Evolutionary conservation across 2,113 vertebrate genomes (phyloP).

Genomic region (Cepphus grylle): DNA sequence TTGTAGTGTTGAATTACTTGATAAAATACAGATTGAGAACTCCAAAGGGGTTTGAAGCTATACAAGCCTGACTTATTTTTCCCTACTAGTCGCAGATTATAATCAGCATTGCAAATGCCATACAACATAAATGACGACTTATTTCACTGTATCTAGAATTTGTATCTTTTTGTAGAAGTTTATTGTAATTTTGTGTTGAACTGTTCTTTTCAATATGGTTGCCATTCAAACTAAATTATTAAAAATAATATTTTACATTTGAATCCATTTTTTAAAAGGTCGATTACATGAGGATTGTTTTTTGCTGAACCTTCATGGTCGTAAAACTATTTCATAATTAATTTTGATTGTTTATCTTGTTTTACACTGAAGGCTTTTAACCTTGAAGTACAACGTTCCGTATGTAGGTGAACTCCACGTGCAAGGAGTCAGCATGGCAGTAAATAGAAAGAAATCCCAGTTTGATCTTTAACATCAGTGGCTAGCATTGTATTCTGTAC

Average conservation of each 20-base stretch:
- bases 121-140: not conserved
- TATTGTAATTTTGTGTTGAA: not conserved
- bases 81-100: not conserved
- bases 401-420: not conserved
- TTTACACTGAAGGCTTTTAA: not conserved
- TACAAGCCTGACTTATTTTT: not conserved
- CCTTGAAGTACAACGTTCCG: not conserved
- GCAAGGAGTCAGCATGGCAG: not conserved
- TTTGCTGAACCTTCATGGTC: not conserved
- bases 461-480: slow-evolving; percentile 13
- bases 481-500: not conserved
- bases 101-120: not conserved
- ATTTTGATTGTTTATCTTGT: not conserved
- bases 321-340: not conserved
- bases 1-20: not conserved
- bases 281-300: not conserved
- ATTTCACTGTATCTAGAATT: not conserved
- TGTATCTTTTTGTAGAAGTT: not conserved
- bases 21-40: not conserved
- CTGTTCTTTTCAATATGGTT: not conserved
- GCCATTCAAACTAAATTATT: not conserved
- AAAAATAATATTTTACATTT: not conserved
- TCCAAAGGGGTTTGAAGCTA: not conserved
- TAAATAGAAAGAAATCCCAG: not conserved
- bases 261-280: not conserved